Evolutionary conservation across 2,888 invertebrate genomes (phyloP), one percentile per base, ranked within the genome.

Genomic region (Monoplex corrugatus): DNA sequence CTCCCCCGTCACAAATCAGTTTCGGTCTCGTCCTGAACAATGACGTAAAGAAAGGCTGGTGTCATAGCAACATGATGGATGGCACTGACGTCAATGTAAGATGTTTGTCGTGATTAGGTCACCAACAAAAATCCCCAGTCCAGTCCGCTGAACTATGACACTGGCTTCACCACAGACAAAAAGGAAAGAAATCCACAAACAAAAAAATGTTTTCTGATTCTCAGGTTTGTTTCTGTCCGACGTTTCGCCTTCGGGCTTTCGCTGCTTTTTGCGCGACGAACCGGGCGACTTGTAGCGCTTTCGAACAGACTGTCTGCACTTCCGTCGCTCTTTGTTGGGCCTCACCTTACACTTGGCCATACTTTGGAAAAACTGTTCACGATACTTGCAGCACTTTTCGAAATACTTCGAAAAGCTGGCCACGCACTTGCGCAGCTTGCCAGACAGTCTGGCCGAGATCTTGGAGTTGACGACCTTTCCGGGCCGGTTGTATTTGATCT

Each of bases 401-500:
- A 93, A 94, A 89, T 93, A 91, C 87, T 91, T 92, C 28, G 93
- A 90, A 83, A 91, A 93, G 28, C 87, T 88, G 6, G 87, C 86
- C 0, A 93, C 92, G 85, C 94, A 94, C 86, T 92, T 92, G 78
- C 91, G 91, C 43, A 94, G 92, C 88, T 93, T 94, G 85, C 78
- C 89, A 50, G 93, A 89, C 32, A 91, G 63, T 57, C 89, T 91
- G 40, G 88, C 87, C 23, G 88, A 89, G 2, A 89, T 89, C 68
- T 87, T 88, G 43, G 86, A 86, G 3, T 19, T 72, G 6, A 35
- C 28, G 6, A 85, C 19, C 63, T 85, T 75, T 28, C 82, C 8
- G 6, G 88, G 84, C 28, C 75, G 84, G 85, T 88, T 85, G 75
- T 85, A 85, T 40, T 40, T 84, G 35, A 75, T 23, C 85, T 85